Evolutionary conservation across 2,113 vertebrate genomes (phyloP), one percentile per base, ranked within the genome.

Genomic region (Brachionichthys hirsutus): DNA sequence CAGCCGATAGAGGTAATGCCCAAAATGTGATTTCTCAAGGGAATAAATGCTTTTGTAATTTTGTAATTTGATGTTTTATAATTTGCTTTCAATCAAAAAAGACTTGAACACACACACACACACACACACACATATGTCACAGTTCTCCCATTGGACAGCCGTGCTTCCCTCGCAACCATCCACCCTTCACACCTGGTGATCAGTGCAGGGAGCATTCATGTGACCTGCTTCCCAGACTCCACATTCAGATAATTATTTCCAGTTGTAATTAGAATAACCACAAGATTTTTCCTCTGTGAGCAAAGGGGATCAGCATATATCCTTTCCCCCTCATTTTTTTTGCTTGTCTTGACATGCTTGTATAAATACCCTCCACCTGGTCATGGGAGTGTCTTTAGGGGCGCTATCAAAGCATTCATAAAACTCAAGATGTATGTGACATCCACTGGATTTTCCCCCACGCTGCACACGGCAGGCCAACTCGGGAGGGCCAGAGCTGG

Each of bases 381-480:
- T 78, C 78, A 79, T 62, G 79, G 81, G 76, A 81, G 83, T 72
- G 83, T 87, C 79, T 89, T 88, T 79, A 78, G 78, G 82, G 87
- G 78, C 85, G 86, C 75, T 86, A 88, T 89, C 86, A 89, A 87
- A 86, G 86, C 85, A 78, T 87, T 88, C 86, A 88, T 91, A 89
- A 89, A 89, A 91, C 86, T 85, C 84, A 89, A 86, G 83, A 90
- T 79, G 83, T 83, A 89, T 88, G 79, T 90, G 87, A 87, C 86
- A 89, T 88, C 83, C 85, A 85, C 80, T 64, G 83, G 75, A 76
- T 85, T 87, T 83, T 60, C 80, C 77, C 78, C 71, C 59, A 2
- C 8, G 19, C 81, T 62, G 75, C 75, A 84, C 75, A 77, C 12
- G 40, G 85, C 79, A 83, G 81, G 83, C 73, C 75, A 82, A 83